Percentiles rank a stretch among this genome's conserved stretches.
Conservation (phyloP, 1,140 invertebrate genomes). For the Colletes latitarsis region DNA sequence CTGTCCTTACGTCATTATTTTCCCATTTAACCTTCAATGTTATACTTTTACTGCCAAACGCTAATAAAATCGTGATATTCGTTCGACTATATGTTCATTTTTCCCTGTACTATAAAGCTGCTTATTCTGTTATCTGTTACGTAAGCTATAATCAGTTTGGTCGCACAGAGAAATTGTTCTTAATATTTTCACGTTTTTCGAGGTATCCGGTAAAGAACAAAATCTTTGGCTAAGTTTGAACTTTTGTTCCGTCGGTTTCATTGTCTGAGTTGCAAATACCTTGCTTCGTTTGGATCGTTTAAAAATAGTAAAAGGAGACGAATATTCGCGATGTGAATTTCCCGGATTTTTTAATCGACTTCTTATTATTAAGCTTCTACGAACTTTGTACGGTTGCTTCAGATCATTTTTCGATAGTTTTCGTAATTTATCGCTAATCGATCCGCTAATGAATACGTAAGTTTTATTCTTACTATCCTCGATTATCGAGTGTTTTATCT, state of each 20-base stretch:
- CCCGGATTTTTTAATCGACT: conserved; percentile 59
- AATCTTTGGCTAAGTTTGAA: conserved; percentile 51
- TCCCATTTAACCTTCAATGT: conserved; percentile 16
- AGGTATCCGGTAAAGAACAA: conserved; percentile 24
- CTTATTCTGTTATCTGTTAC: too few relatives aligned
- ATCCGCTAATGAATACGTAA: conserved; percentile 46
- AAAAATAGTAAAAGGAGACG: conserved; percentile 24
- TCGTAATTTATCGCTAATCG: conserved; percentile 5
- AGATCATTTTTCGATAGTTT: conserved; percentile 18
- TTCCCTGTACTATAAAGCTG: conserved; percentile 5
- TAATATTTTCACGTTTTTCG: not conserved
- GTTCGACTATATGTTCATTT: conserved; percentile 30
- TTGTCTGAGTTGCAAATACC: not conserved
- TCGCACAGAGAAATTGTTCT: not conserved
- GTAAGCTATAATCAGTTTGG: not conserved
- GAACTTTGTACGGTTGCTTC: conserved; percentile 39
- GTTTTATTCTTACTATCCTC: conserved; percentile 36
- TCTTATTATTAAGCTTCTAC: conserved; percentile 59
- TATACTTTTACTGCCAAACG: conserved; percentile 41
- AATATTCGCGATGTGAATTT: not conserved
- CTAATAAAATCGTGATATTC: conserved; percentile 49
- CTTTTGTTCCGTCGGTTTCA: not conserved
- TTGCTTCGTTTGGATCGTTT: conserved; percentile 13
- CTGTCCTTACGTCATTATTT: conserved; percentile 2
- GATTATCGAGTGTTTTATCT: conserved; percentile 60